These are phyloP conservation scores for Andrena hattorfiana DNA, from an alignment of 2,888 invertebrate genomes.

Conservation along the genomic window DNA sequence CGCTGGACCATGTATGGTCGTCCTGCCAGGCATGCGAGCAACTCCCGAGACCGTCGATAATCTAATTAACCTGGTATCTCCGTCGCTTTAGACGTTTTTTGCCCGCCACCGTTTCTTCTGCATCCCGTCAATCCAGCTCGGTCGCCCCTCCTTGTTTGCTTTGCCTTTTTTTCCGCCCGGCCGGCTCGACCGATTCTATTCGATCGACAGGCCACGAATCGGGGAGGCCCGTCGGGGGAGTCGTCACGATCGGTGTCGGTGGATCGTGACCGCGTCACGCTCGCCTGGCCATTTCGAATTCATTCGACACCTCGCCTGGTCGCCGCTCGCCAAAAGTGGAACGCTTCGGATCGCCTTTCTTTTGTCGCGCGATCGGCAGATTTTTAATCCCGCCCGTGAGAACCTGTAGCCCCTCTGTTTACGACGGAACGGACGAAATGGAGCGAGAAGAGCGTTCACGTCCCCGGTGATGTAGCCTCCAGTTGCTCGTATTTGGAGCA, in stretches of 20 bases:
- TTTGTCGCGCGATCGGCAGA: slow-evolving; percentile 27
- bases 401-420: slow-evolving; percentile 16
- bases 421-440: slow-evolving; percentile 14
- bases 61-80: slow-evolving; percentile 66
- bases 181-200: slow-evolving; percentile 10
- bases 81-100: slow-evolving; percentile 40
- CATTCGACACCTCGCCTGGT: slow-evolving; percentile 53
- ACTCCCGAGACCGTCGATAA: slow-evolving; percentile 60
- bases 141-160: neutral
- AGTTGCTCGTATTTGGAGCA: slow-evolving; percentile 12
- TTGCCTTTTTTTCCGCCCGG: slow-evolving; percentile 11
- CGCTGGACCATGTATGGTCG: slow-evolving; percentile 75
- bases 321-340: slow-evolving; percentile 48
- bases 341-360: slow-evolving; percentile 47
- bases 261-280: slow-evolving; percentile 22
- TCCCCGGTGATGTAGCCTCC: neutral
- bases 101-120: slow-evolving; percentile 36
- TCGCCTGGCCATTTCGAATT: slow-evolving; percentile 69
- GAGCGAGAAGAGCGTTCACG: neutral
- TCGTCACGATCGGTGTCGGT: slow-evolving; percentile 4
- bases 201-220: slow-evolving; percentile 6
- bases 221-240: neutral
- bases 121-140: slow-evolving; percentile 54
- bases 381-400: slow-evolving; percentile 33
- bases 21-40: slow-evolving; percentile 29